Evolutionary conservation across 2,888 invertebrate species (phyloP), one percentile per base, ranked within the genome.

Genomic region (Folsomia manolachei): DNA sequence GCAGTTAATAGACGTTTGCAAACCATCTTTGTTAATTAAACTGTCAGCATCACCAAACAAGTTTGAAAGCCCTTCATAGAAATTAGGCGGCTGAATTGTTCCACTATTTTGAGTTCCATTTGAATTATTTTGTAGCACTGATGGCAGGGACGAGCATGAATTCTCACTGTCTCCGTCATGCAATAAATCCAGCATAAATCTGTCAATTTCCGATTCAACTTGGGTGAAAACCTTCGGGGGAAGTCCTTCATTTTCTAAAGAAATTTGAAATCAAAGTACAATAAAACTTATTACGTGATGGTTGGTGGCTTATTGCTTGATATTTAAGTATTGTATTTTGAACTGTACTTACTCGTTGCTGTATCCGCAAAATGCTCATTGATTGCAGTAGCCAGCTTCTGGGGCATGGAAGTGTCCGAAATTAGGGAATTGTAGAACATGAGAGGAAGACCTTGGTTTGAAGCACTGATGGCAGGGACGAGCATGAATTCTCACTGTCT

Each of bases 131-230:
- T 68, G 68, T 19, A 63, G 70, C 19, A 71, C 66, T 39, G 39
- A 9, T 14, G 39, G 14, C 14, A 39, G 14, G n/a, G n/a, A n/a
- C 4, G 39, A 39, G 39, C 39, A 39, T 4, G 39, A 39, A 39
- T 39, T 14, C 4, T 39, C 39, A 9, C 24, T 23, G 14, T 27
- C 61, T 9, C 21, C 19, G 27, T 74, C 76, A 27, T 69, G 64
- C 11, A 76, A 67, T 1, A 76, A 56, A 1, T 76, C 76, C 19
- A 66, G 63, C 61, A 76, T 61, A 70, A 74, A 76, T 25, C 60
- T 72, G 27, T 76, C 74, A 61, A 76, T 26, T 53, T 63, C 56
- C 19, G 24, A 19, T 27, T 69, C 51, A 14, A 39, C 39, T 39
- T 18, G 56, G 11, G 56, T 26, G 14, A 19, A n/a, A 60, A 24